Conservation (phyloP, 2,797 vertebrate genomes). For the Neopelma chrysocephalum region DNA sequence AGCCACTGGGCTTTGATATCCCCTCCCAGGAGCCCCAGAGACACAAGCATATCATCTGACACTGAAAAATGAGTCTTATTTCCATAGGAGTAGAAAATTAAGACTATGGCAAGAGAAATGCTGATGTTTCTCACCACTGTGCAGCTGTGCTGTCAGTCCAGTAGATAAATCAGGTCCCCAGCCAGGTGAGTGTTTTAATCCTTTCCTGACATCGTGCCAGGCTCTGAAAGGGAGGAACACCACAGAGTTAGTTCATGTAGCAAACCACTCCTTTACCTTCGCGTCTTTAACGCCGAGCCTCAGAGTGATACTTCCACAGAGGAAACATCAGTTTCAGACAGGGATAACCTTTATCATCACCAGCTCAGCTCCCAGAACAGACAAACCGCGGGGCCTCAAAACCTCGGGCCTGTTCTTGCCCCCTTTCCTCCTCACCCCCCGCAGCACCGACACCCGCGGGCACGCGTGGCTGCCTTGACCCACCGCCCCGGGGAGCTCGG, state of each 20-base stretch:
- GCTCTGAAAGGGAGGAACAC: not conserved
- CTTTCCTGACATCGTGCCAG: accelerated
- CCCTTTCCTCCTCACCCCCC: not conserved
- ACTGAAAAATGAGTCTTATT: not conserved
- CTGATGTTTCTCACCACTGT: not conserved
- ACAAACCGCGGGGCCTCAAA: not conserved
- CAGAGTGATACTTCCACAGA: constrained; percentile 65
- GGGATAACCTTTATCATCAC: constrained; percentile 74
- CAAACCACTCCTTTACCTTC: not conserved
- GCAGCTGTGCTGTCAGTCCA: not conserved
- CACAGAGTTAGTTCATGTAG: not conserved
- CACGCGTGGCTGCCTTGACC: accelerated
- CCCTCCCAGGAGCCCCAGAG: not conserved
- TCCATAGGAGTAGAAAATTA: not conserved
- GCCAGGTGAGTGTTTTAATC: not conserved
- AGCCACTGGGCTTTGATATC: not conserved
- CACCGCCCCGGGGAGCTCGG: accelerated
- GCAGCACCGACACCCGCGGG: not conserved
- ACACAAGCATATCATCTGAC: not conserved
- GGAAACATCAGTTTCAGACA: constrained; percentile 52
- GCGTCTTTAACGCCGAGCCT: constrained; percentile 25
- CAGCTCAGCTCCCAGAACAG: constrained; percentile 31
- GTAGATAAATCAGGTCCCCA: not conserved
- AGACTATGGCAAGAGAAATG: not conserved
- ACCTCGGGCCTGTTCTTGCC: accelerated